Conservation (phyloP, 2,888 invertebrate species). For the Chironomus tentans region DNA sequence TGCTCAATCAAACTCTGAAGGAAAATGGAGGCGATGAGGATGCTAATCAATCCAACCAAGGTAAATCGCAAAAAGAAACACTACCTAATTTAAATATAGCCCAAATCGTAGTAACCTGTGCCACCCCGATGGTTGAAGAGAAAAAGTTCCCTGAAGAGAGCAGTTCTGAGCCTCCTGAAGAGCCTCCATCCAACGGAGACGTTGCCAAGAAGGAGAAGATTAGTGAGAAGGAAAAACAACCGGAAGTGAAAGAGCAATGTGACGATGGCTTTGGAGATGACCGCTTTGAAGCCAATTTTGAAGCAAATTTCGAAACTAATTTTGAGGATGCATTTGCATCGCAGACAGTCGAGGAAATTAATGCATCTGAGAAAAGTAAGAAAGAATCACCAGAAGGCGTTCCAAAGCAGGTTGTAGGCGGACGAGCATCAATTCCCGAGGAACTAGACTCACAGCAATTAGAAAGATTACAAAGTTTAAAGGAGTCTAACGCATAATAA, state of each 20-base stretch:
- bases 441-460: constrained; percentile 82
- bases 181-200: background rate
- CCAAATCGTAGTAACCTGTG: constrained; percentile 87
- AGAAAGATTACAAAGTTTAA: constrained; percentile 76
- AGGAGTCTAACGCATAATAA: constrained; percentile 80
- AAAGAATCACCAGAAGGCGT: constrained; percentile 42
- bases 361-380: background rate
- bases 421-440: constrained; percentile 76
- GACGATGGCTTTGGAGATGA: constrained; percentile 26
- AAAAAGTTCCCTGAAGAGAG: constrained; percentile 57
- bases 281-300: constrained; percentile 35
- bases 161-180: background rate
- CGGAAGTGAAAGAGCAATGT: constrained; percentile 11
- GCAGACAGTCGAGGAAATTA: constrained; percentile 30
- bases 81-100: constrained; percentile 56
- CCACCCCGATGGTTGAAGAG: constrained; percentile 85
- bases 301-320: constrained; percentile 41
- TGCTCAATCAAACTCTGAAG: constrained; percentile 25
- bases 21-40: constrained; percentile 19
- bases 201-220: constrained; percentile 31
- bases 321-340: constrained; percentile 44
- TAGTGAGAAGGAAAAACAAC: constrained; percentile 32
- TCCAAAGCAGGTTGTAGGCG: constrained; percentile 64
- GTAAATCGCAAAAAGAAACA: constrained; percentile 24
- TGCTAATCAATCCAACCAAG: constrained; percentile 47